Percentiles rank a stretch among this genome's conserved stretches.
Evolutionary conservation across 2,113 vertebrate species (phyloP).

Genomic region (Indicator indicator): DNA sequence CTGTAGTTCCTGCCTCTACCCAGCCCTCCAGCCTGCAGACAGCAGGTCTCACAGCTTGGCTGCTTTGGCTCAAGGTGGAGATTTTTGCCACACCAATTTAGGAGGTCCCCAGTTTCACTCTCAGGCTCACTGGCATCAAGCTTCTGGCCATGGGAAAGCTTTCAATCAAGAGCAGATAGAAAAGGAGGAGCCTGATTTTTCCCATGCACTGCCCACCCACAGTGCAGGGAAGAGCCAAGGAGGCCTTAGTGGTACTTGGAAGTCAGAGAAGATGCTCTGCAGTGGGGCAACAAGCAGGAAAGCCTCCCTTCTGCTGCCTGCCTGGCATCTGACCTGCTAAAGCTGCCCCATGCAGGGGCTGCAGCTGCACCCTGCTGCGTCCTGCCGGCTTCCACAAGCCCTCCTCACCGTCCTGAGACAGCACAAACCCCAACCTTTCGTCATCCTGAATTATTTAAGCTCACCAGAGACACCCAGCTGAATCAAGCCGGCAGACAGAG

Average conservation of each 20-base stretch:
- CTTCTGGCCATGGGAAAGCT: neutral
- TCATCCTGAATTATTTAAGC: conserved; percentile 40
- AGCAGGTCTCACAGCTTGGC: neutral
- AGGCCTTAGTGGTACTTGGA: neutral
- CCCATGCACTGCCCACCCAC: neutral
- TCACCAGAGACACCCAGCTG: conserved; percentile 18
- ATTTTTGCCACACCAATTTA: neutral
- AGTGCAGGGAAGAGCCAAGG: neutral
- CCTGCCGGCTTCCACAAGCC: neutral
- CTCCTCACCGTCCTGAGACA: conserved; percentile 1
- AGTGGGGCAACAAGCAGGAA: neutral
- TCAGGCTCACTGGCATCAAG: neutral
- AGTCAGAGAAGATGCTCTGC: neutral
- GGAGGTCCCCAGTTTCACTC: neutral
- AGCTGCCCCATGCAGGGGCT: neutral
- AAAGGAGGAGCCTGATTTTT: neutral
- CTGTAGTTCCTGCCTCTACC: neutral
- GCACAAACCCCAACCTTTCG: conserved; percentile 24
- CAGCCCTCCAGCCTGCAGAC: neutral
- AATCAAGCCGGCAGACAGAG: conserved; percentile 10
- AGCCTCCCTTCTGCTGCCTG: rapidly evolving
- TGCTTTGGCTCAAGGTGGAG: neutral
- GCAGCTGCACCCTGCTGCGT: neutral
- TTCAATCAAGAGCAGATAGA: neutral
- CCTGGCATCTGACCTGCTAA: neutral